Percentiles rank a stretch among this genome's conserved stretches.
Evolutionary conservation across 1,140 invertebrate genomes (phyloP).

Genomic region (Spodoptera litura): DNA sequence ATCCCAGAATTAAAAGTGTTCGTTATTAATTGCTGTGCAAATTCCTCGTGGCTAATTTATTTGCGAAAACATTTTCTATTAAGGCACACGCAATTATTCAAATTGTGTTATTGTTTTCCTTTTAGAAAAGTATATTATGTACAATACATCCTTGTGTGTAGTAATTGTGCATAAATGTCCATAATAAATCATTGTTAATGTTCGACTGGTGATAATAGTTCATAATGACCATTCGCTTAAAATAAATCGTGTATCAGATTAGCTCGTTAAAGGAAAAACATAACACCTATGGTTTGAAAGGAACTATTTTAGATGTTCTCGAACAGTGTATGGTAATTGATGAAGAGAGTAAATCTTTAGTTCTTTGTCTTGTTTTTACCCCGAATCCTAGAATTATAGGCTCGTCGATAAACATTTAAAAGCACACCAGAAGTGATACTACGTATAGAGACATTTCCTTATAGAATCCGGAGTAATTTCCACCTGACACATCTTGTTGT

Average conservation of each 20-base stretch:
- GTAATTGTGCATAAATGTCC: conserved; percentile 1
- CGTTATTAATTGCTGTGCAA: conserved; percentile 14
- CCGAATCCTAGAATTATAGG: too few species aligned
- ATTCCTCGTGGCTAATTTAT: neutral
- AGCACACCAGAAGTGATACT: too few species aligned
- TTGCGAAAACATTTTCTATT: neutral
- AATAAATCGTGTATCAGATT: neutral
- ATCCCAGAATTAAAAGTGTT: conserved; percentile 31
- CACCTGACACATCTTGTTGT: too few species aligned
- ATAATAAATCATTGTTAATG: neutral
- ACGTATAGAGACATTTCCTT: too few species aligned
- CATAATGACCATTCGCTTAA: conserved; percentile 2
- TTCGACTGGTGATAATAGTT: neutral
- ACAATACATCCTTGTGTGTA: neutral
- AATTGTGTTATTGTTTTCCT: neutral
- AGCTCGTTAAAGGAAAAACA: too few species aligned
- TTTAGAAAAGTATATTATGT: neutral
- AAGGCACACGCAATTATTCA: neutral
- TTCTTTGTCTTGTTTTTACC: too few species aligned
- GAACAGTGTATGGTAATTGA: neutral
- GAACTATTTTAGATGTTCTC: neutral
- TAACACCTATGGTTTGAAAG: neutral
- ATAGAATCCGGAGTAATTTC: too few species aligned
- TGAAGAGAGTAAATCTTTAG: neutral
- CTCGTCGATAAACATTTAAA: too few species aligned